Evolutionary conservation across 1,140 invertebrate genomes (phyloP).

Genomic region (Oreohelix idahoensis): DNA sequence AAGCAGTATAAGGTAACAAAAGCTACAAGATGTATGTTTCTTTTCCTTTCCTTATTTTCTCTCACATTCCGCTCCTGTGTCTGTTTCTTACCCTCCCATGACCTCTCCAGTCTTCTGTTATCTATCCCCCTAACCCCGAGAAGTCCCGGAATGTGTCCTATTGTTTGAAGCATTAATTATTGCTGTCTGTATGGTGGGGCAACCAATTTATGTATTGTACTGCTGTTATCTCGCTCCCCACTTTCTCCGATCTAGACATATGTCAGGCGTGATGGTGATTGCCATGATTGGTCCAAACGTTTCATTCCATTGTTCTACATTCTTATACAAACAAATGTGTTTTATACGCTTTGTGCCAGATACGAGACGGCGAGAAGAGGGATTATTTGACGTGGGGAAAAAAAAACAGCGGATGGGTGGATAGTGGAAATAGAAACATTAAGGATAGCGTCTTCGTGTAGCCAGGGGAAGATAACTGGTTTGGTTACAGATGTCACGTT

Average conservation of each 20-base stretch:
- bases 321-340: background rate
- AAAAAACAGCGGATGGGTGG: background rate
- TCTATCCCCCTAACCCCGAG: too few relatives aligned
- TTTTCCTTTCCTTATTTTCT: too few relatives aligned
- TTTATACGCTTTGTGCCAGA: background rate
- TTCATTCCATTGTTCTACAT: background rate
- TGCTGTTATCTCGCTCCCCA: background rate
- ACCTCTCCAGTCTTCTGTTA: too few relatives aligned
- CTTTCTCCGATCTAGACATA: background rate
- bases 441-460: background rate
- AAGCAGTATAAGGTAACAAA: too few relatives aligned
- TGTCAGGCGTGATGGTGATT: background rate
- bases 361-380: background rate
- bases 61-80: too few relatives aligned
- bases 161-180: constrained; percentile 6
- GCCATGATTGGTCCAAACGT: background rate
- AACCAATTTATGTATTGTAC: background rate
- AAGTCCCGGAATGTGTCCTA: background rate
- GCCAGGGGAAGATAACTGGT: background rate
- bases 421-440: background rate
- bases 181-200: background rate
- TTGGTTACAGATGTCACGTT: constrained; percentile 10
- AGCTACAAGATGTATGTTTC: too few relatives aligned
- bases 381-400: background rate
- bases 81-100: too few relatives aligned